Conservation (phyloP, 2,888 invertebrate species). For the Nephrotoma guestfalica region DNA sequence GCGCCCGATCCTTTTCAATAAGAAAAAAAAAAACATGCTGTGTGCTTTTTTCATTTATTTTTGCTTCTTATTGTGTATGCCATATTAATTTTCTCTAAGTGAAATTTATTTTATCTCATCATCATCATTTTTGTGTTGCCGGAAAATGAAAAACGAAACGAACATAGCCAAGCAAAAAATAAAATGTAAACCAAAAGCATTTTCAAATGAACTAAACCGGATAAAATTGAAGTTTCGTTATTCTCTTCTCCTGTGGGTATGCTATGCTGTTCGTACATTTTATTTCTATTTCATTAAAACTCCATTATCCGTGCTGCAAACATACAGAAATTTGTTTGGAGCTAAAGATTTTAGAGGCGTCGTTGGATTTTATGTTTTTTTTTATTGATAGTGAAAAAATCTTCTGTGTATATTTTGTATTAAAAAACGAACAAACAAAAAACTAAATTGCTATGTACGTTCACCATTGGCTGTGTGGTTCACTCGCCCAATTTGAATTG, state of each 20-base stretch:
- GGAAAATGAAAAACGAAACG: neutral
- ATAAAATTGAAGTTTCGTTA: neutral
- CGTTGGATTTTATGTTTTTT: neutral
- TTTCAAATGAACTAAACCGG: neutral
- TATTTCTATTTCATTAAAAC: neutral
- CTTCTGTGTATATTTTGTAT: neutral
- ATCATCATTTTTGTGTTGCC: neutral
- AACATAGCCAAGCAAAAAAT: neutral
- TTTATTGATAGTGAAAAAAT: neutral
- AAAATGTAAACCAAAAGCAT: neutral
- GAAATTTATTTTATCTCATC: neutral
- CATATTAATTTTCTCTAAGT: neutral
- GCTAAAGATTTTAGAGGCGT: neutral
- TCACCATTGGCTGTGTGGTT: neutral
- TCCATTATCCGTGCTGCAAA: neutral
- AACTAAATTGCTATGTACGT: neutral
- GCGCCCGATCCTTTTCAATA: neutral
- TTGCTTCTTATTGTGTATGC: neutral
- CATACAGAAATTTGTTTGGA: neutral
- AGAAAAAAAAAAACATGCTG: neutral
- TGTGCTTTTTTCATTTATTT: neutral
- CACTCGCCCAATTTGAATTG: neutral
- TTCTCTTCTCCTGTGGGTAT: neutral
- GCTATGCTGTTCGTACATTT: neutral
- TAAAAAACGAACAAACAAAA: neutral